phyloP scores from a whole-genome alignment of 2,888 invertebrate species.

The Catotricha subobsoleta region DNA sequence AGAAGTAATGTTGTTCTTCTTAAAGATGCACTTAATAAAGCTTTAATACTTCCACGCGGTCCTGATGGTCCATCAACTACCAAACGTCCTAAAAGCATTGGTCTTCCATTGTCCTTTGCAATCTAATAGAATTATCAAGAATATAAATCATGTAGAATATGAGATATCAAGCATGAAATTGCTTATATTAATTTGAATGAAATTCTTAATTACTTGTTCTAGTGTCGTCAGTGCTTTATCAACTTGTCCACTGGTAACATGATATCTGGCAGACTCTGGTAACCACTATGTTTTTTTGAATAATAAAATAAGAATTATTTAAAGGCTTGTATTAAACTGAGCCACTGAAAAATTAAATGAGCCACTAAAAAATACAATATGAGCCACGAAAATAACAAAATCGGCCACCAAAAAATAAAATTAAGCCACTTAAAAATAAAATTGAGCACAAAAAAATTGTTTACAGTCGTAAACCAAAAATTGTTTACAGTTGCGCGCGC shows the following conservation, averaged over 20 bases:
- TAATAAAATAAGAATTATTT: no score
- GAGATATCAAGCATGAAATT: no score
- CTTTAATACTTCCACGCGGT: slow-evolving; percentile 44
- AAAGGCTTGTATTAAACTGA: no score
- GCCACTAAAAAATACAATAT: slow-evolving; percentile 34
- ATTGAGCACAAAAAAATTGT: background rate
- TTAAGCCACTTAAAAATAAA: background rate
- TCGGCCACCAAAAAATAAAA: background rate
- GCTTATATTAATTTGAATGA: no score
- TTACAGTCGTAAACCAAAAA: background rate
- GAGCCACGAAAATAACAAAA: background rate
- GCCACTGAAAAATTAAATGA: no score
- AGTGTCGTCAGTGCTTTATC: slow-evolving; percentile 72
- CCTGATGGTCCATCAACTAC: slow-evolving; percentile 51
- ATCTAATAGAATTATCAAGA: slow-evolving; percentile 31
- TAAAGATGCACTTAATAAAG: slow-evolving; percentile 60
- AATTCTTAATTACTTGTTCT: slow-evolving; percentile 43
- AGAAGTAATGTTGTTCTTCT: slow-evolving; percentile 67
- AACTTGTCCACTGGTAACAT: slow-evolving; percentile 70
- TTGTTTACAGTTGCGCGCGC: no score
- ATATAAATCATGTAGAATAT: no score
- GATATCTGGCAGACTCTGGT: slow-evolving; percentile 81
- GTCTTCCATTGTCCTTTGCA: slow-evolving; percentile 73
- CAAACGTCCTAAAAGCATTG: slow-evolving; percentile 68
- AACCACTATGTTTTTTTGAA: no score